phyloP scores from a whole-genome alignment of 2,888 invertebrate genomes.

The Drosophila neoperkinsi region DNA sequence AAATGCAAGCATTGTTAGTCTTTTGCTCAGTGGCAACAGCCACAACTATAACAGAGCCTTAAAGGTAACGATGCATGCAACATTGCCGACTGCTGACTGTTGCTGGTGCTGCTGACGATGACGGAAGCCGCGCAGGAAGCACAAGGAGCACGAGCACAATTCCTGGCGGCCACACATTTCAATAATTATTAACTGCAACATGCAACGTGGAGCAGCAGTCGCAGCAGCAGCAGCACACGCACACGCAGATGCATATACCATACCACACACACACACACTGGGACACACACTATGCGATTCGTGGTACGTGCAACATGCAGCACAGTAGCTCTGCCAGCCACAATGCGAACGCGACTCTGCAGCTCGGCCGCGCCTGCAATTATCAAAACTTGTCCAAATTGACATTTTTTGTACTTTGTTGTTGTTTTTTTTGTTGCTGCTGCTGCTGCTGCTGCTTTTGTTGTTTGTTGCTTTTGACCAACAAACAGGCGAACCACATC shows the following conservation, averaged over 20 bases:
- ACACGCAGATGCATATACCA: constrained; percentile 38
- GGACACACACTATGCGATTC: constrained; percentile 22
- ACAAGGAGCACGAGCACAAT: constrained; percentile 78
- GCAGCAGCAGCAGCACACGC: constrained; percentile 34
- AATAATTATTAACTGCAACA: constrained; percentile 82
- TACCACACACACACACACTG: neutral
- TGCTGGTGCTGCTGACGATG: constrained; percentile 26
- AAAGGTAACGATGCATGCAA: constrained; percentile 80
- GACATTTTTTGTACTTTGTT: constrained; percentile 62
- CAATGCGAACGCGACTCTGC: constrained; percentile 51
- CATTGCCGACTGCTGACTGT: constrained; percentile 46
- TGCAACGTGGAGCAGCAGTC: constrained; percentile 68
- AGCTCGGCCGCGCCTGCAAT: constrained; percentile 66
- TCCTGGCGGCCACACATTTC: constrained; percentile 80
- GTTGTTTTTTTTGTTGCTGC: constrained; percentile 9
- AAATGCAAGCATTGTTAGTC: constrained; percentile 81
- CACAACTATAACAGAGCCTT: constrained; percentile 30
- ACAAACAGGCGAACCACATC: constrained; percentile 50
- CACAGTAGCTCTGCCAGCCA: constrained; percentile 69
- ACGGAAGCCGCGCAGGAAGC: constrained; percentile 79
- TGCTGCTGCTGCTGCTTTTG: neutral
- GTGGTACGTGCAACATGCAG: constrained; percentile 68
- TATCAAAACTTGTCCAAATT: constrained; percentile 81
- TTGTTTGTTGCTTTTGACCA: constrained; percentile 33
- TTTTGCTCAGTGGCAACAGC: constrained; percentile 57